Evolutionary conservation across 2,113 vertebrate species (phyloP).

Genomic region (Morone chrysops): DNA sequence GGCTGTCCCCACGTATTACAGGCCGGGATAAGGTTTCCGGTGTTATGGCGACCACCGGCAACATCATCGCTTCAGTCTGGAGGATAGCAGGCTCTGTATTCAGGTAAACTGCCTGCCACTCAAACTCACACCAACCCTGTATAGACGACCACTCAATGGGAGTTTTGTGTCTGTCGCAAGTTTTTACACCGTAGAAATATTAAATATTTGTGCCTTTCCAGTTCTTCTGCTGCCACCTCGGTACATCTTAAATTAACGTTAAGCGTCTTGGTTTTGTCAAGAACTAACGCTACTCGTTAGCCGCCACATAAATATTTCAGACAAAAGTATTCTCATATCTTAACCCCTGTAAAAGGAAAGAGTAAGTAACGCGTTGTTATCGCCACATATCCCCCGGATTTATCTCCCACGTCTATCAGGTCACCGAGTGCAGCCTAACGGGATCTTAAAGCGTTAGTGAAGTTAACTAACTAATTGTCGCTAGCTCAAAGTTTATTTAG

Average conservation of each 20-base stretch:
- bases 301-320: conserved; percentile 4
- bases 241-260: conserved; percentile 7
- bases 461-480: too few relatives aligned
- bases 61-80: conserved; percentile 54
- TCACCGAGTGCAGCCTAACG: background rate
- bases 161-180: background rate
- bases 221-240: background rate
- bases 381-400: accelerated
- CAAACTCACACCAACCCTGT: background rate
- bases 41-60: conserved; percentile 85
- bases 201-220: background rate
- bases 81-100: conserved; percentile 24
- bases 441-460: background rate
- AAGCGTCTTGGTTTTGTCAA: conserved; percentile 14
- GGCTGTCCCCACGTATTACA: conserved; percentile 13
- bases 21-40: conserved; percentile 82
- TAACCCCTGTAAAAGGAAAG: accelerated
- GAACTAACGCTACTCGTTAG: conserved; percentile 45
- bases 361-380: conserved; percentile 24
- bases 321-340: background rate
- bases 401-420: background rate
- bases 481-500: conserved; percentile 6
- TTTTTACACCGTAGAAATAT: background rate
- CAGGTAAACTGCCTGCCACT: conserved; percentile 52
- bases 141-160: accelerated